phyloP scores from a whole-genome alignment of 2,888 invertebrate genomes.

The Liopterus haemorrhoidalis region DNA sequence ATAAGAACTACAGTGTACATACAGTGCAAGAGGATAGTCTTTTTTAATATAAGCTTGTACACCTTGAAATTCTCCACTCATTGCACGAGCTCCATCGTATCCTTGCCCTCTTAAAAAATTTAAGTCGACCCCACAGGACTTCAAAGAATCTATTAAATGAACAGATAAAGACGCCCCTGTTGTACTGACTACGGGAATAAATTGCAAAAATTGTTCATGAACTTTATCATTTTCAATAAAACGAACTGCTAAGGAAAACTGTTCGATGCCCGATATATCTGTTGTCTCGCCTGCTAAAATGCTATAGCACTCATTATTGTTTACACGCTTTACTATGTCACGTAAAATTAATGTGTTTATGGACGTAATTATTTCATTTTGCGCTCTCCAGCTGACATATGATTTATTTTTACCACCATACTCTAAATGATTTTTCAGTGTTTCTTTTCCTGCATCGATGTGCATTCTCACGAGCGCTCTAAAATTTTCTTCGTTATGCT shows the following conservation, averaged over 20 bases:
- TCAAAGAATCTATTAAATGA: constrained; percentile 22
- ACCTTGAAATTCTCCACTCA: constrained; percentile 32
- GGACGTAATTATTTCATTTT: constrained; percentile 27
- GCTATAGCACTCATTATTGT: constrained; percentile 20
- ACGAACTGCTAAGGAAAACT: constrained; percentile 25
- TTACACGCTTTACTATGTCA: constrained; percentile 23
- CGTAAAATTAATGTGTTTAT: constrained; percentile 17
- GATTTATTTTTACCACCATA: constrained; percentile 20
- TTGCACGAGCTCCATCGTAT: constrained; percentile 33
- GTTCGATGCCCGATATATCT: constrained; percentile 26
- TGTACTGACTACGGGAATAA: constrained; percentile 27
- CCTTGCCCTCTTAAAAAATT: constrained; percentile 30
- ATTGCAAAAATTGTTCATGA: no score
- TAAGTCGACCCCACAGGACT: constrained; percentile 24
- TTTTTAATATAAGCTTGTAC: constrained; percentile 24
- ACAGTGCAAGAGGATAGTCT: constrained; percentile 26
- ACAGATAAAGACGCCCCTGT: constrained; percentile 26
- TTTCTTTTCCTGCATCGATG: constrained; percentile 24
- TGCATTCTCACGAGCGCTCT: constrained; percentile 25
- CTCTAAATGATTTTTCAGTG: constrained; percentile 25
- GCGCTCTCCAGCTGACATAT: constrained; percentile 26
- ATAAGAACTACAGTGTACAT: constrained; percentile 34
- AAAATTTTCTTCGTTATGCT: constrained; percentile 30
- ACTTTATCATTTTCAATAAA: constrained; percentile 22
- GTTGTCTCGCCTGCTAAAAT: constrained; percentile 30